phyloP scores from a whole-genome alignment of 2,888 invertebrate genomes.

The Busseola fusca region DNA sequence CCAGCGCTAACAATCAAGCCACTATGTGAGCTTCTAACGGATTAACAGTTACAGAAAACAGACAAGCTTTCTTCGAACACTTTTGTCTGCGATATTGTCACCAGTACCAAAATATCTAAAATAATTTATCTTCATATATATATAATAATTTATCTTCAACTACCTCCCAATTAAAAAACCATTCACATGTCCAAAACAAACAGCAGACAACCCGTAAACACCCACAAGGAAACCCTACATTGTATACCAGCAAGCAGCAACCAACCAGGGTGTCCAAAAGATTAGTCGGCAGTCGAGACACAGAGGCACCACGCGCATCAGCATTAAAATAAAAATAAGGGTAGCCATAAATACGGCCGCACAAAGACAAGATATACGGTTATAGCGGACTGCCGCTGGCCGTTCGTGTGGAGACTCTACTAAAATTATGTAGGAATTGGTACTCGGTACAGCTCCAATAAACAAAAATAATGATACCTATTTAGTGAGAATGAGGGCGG shows the following conservation, averaged over 20 bases:
- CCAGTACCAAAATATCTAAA: background rate
- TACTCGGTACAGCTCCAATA: conserved; percentile 60
- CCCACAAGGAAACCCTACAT: conserved; percentile 46
- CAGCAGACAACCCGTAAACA: conserved; percentile 19
- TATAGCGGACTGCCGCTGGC: conserved; percentile 81
- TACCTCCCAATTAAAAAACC: background rate
- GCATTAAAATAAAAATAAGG: conserved; percentile 89
- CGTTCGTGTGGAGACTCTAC: conserved; percentile 68
- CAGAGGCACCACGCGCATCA: conserved; percentile 86
- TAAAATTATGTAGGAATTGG: conserved; percentile 67
- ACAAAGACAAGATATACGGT: conserved; percentile 89
- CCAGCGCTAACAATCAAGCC: background rate
- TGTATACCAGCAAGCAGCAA: conserved; percentile 28
- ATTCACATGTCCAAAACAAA: conserved; percentile 7
- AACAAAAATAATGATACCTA: conserved; percentile 65
- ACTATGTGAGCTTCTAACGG: background rate
- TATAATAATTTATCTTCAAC: no score
- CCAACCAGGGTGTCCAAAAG: conserved; percentile 72
- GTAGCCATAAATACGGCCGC: conserved; percentile 83
- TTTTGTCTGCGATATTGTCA: background rate
- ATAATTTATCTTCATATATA: no score
- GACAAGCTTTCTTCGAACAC: background rate
- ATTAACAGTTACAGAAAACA: background rate
- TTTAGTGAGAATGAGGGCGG: conserved; percentile 56
- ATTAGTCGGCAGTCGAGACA: conserved; percentile 82